Evolutionary conservation across 2,113 vertebrate species (phyloP).

Genomic region (Tupaia tana): DNA sequence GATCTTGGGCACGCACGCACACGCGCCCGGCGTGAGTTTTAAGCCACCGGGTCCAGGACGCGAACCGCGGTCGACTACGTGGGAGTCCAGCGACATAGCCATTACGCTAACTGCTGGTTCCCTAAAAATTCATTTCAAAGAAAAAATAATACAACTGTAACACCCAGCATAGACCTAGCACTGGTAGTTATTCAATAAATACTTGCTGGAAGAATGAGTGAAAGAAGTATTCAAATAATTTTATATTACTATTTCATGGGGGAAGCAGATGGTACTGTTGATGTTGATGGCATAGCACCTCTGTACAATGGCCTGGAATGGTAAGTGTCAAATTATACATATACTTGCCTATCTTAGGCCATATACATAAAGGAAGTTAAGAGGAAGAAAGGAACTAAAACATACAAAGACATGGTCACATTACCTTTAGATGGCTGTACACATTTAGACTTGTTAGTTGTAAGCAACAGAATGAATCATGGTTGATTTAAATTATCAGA

Average conservation of each 20-base stretch:
- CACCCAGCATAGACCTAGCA: not conserved
- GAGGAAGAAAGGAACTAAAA: not conserved
- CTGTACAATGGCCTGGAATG: too few species aligned
- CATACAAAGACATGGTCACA: not conserved
- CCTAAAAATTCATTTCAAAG: not conserved
- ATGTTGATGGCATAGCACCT: not conserved
- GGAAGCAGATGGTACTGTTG: not conserved
- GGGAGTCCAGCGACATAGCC: too few species aligned
- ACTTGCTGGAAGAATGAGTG: not conserved
- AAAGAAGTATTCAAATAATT: not conserved
- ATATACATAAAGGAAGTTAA: not conserved
- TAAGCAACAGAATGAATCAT: not conserved
- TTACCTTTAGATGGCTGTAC: not conserved
- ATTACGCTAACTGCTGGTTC: too few species aligned
- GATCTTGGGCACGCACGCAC: too few species aligned
- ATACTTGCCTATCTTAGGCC: not conserved
- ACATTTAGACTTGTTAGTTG: not conserved
- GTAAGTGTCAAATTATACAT: not conserved
- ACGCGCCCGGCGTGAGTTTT: too few species aligned
- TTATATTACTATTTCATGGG: not conserved
- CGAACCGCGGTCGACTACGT: too few species aligned
- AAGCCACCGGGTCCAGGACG: too few species aligned
- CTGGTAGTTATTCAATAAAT: not conserved
- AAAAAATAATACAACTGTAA: not conserved
- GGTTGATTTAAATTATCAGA: not conserved